phyloP scores from a whole-genome alignment of 2,797 vertebrate species.

The Gadopsis bispinosus region DNA sequence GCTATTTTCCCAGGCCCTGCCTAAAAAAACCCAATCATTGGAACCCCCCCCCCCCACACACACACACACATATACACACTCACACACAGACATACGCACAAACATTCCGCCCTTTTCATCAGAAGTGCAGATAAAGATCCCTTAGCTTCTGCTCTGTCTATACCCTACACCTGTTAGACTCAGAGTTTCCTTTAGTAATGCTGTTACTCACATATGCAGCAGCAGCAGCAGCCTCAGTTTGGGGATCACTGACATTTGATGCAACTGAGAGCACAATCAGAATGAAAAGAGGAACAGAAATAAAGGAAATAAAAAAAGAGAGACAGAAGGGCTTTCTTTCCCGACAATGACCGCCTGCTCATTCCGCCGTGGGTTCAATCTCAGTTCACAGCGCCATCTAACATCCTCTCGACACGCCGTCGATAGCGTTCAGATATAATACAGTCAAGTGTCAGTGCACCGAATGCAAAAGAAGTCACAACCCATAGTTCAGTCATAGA shows the following conservation, averaged over 20 bases:
- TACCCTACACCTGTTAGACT: neutral
- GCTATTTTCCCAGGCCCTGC: slow-evolving; percentile 20
- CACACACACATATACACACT: neutral
- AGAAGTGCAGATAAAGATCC: slow-evolving; percentile 22
- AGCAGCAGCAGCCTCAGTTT: slow-evolving; percentile 4
- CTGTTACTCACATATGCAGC: neutral
- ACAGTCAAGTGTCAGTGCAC: neutral
- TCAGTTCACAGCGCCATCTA: slow-evolving; percentile 44
- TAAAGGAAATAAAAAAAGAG: slow-evolving; percentile 17
- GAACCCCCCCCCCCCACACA: neutral
- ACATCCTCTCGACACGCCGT: slow-evolving; percentile 31
- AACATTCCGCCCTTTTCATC: neutral
- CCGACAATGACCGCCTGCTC: slow-evolving; percentile 3
- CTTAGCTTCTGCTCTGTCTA: neutral
- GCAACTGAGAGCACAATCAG: slow-evolving; percentile 8
- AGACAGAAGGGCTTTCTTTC: neutral
- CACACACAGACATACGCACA: neutral
- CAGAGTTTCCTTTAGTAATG: neutral
- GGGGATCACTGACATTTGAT: neutral
- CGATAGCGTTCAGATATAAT: slow-evolving; percentile 37
- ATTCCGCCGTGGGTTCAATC: slow-evolving; percentile 49
- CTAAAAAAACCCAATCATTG: neutral
- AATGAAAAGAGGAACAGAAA: slow-evolving; percentile 13
- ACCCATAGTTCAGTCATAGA: neutral
- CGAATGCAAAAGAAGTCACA: slow-evolving; percentile 1